Base-by-base conservation (phyloP, 2,113 vertebrate genomes). In the Toxostoma redivivum region DNA sequence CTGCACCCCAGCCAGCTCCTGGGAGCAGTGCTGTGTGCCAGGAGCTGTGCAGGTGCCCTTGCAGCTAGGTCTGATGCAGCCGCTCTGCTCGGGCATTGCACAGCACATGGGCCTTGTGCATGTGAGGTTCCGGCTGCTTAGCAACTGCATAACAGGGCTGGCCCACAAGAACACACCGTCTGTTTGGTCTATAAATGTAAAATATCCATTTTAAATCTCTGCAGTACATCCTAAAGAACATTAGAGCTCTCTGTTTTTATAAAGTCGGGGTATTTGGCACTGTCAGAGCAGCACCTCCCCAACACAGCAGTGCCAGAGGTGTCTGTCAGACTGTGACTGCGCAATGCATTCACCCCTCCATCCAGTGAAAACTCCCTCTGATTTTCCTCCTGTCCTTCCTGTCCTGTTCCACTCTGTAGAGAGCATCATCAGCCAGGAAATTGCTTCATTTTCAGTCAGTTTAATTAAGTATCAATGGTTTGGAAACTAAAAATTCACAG, bases 141-240 rank as follows among this genome's bases (percentile, higher is more conserved):
- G 94, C 79, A 90, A 79, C 85, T 81, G 54, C 50, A n/a, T n/a
- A 51, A 57, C 31, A n/a, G 72, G 82, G 47, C 60, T 81, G 67
- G 92, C 76, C 90, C 92, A 70, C 70, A 81, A 73, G 79, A 78
- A 8, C 69, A 64, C 10, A 5, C 91, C 1, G 53, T 83, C 94
- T 94, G 84, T 74, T 94, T 83, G 44, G 76, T 73, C 79, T 89
- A 9, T 62, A 85, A 90, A 73, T 89, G 82, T 84, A 91, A 80
- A 95, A 84, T 37, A 28, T 4, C 64, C 42, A 28, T 76, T 86
- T 73, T 35, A 81, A 93, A 81, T 50, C 81, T 88, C 30, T 56
- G 28, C 35, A 60, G 42, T 57, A 5, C 15, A 45, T 69, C 35
- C 35, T 45, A 47, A 76, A 90, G n/a, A 88, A 9, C 54, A 56